Percentiles rank a stretch among this genome's conserved stretches.
Conservation (phyloP, 2,797 vertebrate species). For the Gallinago solitaria region DNA sequence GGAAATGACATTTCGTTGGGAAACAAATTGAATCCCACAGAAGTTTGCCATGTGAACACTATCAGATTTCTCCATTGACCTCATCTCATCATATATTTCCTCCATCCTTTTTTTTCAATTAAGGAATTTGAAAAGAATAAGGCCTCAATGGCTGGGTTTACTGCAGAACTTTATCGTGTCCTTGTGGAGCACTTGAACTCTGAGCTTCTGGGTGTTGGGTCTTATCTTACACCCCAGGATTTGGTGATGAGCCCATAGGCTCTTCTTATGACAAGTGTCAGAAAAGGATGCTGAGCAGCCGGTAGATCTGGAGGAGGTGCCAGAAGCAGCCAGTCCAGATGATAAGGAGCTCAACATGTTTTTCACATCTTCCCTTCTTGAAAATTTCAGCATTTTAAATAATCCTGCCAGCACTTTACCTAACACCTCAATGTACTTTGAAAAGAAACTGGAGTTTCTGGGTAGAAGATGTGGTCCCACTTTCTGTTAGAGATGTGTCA, state of each 20-base stretch:
- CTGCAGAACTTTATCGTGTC: not conserved
- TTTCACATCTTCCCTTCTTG: not conserved
- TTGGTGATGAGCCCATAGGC: not conserved
- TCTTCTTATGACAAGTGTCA: rapidly evolving
- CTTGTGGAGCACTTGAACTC: not conserved
- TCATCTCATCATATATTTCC: not conserved
- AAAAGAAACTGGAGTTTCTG: not conserved
- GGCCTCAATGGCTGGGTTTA: not conserved
- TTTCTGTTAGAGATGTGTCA: not conserved
- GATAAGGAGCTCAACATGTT: not conserved
- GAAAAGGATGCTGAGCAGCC: not conserved
- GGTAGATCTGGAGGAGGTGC: not conserved
- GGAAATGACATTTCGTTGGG: not conserved
- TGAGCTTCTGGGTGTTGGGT: not conserved
- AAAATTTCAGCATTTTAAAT: not conserved
- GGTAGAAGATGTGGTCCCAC: not conserved
- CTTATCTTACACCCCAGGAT: not conserved
- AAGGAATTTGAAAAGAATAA: not conserved
- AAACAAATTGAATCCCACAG: not conserved
- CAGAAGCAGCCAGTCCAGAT: not conserved
- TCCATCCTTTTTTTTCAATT: not conserved
- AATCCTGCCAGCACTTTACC: not conserved
- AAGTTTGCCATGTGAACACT: not conserved
- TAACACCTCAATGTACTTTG: rapidly evolving
- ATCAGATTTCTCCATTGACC: not conserved